These are phyloP conservation scores for Istiophorus platypterus DNA, from an alignment of 2,113 vertebrate genomes.

Conservation along the genomic window DNA sequence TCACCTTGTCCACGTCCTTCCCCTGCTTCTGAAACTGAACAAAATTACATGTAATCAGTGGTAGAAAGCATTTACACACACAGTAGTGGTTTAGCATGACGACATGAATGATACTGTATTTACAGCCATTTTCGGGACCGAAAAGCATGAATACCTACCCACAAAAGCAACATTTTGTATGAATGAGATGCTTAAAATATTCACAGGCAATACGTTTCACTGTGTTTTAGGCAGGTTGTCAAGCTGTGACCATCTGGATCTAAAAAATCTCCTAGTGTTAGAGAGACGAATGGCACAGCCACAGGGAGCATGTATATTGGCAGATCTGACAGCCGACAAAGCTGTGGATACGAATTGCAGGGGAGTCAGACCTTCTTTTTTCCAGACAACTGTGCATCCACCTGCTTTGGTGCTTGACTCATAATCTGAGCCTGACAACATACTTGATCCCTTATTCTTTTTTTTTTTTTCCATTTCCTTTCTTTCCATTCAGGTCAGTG, in stretches of 20 bases:
- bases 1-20: slow-evolving; percentile 95
- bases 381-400: slow-evolving; percentile 46
- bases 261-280: slow-evolving; percentile 60
- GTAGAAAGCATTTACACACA: not conserved
- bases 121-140: slow-evolving; percentile 12
- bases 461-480: slow-evolving; percentile 26
- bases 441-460: slow-evolving; percentile 5
- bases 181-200: slow-evolving; percentile 26
- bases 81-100: not conserved
- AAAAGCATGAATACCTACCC: slow-evolving; percentile 21
- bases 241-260: slow-evolving; percentile 77
- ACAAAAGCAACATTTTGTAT: slow-evolving; percentile 4
- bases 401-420: slow-evolving; percentile 32
- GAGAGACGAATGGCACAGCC: slow-evolving; percentile 51
- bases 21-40: slow-evolving; percentile 97
- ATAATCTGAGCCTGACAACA: slow-evolving; percentile 30
- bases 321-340: slow-evolving; percentile 51
- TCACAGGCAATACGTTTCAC: slow-evolving; percentile 49
- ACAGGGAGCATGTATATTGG: slow-evolving; percentile 65
- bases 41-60: slow-evolving; percentile 38
- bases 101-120: not conserved
- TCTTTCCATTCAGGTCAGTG: slow-evolving; percentile 32
- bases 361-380: slow-evolving; percentile 44
- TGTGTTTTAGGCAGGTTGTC: slow-evolving; percentile 55
- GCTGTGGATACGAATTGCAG: slow-evolving; percentile 53